Evolutionary conservation across 2,797 vertebrate genomes (phyloP).

Genomic region (Poecilia wingei): DNA sequence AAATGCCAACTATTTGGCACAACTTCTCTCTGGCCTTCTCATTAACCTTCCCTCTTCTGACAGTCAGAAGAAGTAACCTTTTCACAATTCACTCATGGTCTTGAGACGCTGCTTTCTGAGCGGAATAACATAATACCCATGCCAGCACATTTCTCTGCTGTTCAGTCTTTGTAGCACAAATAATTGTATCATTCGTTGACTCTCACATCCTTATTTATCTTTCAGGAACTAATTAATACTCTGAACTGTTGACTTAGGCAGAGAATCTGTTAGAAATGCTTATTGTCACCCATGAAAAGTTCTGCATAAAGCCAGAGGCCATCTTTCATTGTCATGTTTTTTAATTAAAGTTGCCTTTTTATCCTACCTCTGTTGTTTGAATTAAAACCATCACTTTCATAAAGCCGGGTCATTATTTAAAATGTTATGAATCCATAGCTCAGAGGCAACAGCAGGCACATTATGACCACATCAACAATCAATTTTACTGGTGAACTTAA

Average conservation of each 20-base stretch:
- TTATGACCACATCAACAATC: conserved; percentile 57
- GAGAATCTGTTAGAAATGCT: conserved; percentile 30
- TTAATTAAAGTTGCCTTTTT: conserved; percentile 34
- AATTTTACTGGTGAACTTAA: conserved; percentile 39
- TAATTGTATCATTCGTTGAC: conserved; percentile 49
- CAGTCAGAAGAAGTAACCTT: conserved; percentile 75
- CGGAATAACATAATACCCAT: conserved; percentile 14
- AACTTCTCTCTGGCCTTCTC: conserved; percentile 59
- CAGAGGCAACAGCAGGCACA: conserved; percentile 33
- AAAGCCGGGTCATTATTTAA: conserved; percentile 7
- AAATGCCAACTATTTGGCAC: conserved; percentile 69
- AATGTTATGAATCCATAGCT: conserved; percentile 32
- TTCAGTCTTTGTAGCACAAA: conserved; percentile 36
- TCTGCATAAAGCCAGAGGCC: not conserved
- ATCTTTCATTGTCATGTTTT: conserved; percentile 7
- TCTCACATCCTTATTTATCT: conserved; percentile 62
- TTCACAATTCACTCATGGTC: conserved; percentile 62
- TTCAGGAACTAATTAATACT: conserved; percentile 42
- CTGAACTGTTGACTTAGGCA: conserved; percentile 40
- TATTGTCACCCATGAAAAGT: not conserved
- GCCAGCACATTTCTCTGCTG: conserved; percentile 28
- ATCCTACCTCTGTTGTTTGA: conserved; percentile 15
- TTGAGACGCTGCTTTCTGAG: conserved; percentile 55
- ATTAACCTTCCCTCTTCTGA: conserved; percentile 77
- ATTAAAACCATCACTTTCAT: conserved; percentile 7